Percentiles rank a stretch among this genome's conserved stretches.
phyloP scores from a whole-genome alignment of 2,797 vertebrate genomes.

The Sebastes goodei region DNA sequence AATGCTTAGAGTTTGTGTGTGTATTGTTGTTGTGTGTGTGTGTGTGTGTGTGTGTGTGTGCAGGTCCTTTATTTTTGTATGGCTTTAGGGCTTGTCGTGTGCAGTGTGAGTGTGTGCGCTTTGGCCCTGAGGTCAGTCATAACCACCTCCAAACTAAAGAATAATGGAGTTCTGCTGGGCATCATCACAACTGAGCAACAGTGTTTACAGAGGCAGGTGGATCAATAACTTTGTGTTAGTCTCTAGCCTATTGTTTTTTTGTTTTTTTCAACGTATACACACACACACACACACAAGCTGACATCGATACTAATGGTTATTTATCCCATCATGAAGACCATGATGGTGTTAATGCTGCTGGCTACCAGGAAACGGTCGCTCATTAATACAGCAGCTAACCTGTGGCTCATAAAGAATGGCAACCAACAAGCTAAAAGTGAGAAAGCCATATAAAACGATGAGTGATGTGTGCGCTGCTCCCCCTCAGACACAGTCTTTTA shows the following conservation, averaged over 20 bases:
- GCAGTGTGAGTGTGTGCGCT: not conserved
- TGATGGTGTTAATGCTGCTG: not conserved
- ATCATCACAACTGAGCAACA: slow-evolving; percentile 31
- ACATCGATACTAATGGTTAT: slow-evolving; percentile 14
- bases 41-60: not conserved
- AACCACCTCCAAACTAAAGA: slow-evolving; percentile 39
- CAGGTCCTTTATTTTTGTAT: not conserved
- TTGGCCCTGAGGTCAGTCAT: slow-evolving; percentile 15
- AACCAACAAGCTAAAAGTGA: slow-evolving; percentile 12
- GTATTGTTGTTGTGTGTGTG: not conserved
- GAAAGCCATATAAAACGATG: not conserved
- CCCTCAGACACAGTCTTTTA: slow-evolving; percentile 1
- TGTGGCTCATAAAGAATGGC: not conserved
- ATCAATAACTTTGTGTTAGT: slow-evolving; percentile 50
- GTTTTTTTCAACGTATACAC: not conserved
- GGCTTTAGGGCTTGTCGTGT: not conserved
- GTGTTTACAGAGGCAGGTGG: slow-evolving; percentile 28
- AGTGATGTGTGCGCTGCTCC: not conserved
- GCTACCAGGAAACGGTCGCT: slow-evolving; percentile 1
- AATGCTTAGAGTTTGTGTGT: not conserved
- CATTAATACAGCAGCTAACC: slow-evolving; percentile 9
- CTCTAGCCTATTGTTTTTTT: not conserved
- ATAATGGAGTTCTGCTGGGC: slow-evolving; percentile 42
- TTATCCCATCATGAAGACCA: slow-evolving; percentile 13
- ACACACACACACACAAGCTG: not conserved